Conservation (phyloP, 2,888 invertebrate genomes). For the Portevinia maculata region DNA sequence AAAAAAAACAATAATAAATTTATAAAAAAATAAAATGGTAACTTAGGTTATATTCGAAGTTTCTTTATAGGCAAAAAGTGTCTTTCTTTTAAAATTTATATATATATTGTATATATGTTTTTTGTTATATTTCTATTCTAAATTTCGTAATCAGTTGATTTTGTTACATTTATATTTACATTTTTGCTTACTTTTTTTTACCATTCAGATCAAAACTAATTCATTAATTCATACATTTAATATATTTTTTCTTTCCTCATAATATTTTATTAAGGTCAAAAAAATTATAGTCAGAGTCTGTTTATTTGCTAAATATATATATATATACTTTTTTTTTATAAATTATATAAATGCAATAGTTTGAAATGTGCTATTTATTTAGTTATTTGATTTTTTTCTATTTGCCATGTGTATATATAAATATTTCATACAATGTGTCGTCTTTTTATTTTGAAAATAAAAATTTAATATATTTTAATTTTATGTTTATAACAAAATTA, state of each 20-base stretch:
- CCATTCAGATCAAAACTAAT: conserved; percentile 1
- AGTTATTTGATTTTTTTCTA: conserved; percentile 16
- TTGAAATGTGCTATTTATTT: conserved; percentile 61
- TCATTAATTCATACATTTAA: conserved; percentile 14
- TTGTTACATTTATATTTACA: conserved; percentile 23
- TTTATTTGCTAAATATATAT: conserved; percentile 29
- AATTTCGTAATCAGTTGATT: conserved; percentile 11
- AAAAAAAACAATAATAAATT: background rate
- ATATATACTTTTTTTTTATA: conserved; percentile 10
- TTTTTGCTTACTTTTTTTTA: background rate
- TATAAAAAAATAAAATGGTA: conserved; percentile 7
- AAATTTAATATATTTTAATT: conserved; percentile 3
- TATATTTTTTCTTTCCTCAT: conserved; percentile 12
- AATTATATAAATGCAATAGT: conserved; percentile 65
- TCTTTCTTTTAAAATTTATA: conserved; percentile 39
- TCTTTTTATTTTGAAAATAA: background rate
- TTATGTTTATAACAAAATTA: conserved; percentile 11
- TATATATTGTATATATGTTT: conserved; percentile 27
- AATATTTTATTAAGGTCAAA: conserved; percentile 40
- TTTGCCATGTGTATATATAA: conserved; percentile 16
- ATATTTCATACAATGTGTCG: no score
- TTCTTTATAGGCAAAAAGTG: conserved; percentile 37
- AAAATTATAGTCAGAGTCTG: conserved; percentile 69
- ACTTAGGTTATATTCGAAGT: conserved; percentile 49
- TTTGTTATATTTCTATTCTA: conserved; percentile 5